These are phyloP conservation scores for Spermophilus dauricus DNA, from an alignment of 2,113 vertebrate genomes.

Conservation along the genomic window DNA sequence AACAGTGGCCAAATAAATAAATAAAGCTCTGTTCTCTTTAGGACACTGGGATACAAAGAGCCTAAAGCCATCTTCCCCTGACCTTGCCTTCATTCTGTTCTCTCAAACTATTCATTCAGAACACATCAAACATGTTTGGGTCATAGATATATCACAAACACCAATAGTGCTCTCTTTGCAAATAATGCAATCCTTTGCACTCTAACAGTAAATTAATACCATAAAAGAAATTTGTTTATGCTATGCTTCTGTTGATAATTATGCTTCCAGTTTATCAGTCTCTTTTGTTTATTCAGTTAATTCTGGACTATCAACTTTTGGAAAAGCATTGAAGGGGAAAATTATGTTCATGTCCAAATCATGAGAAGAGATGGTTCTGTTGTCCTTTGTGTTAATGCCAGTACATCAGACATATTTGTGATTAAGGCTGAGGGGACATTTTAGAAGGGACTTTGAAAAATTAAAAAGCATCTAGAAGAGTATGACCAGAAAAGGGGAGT, in stretches of 20 bases:
- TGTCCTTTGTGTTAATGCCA: not conserved
- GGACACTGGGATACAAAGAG: not conserved
- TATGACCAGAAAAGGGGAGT: not conserved
- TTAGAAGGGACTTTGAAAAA: conserved; percentile 49
- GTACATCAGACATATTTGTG: not conserved
- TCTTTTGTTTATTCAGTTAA: conserved; percentile 43
- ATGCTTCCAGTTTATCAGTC: conserved; percentile 42
- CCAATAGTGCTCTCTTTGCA: not conserved
- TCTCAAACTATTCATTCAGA: conserved; percentile 24
- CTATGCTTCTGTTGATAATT: conserved; percentile 49
- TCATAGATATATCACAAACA: conserved; percentile 20
- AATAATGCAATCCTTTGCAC: conserved; percentile 53
- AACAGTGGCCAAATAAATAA: conserved; percentile 24
- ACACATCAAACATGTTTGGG: not conserved
- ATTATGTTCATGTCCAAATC: conserved; percentile 1
- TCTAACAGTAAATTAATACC: conserved; percentile 25
- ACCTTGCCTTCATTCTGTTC: conserved; percentile 5
- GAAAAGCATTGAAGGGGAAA: conserved; percentile 31
- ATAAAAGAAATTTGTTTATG: conserved; percentile 45
- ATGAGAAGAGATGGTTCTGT: not conserved
- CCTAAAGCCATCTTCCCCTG: not conserved
- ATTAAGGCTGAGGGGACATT: not conserved
- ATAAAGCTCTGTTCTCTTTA: not conserved
- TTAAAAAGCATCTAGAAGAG: conserved; percentile 24
- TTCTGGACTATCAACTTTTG: not conserved